These are phyloP conservation scores for Amaurobius ferox DNA, from an alignment of 2,888 invertebrate species.

Conservation along the genomic window DNA sequence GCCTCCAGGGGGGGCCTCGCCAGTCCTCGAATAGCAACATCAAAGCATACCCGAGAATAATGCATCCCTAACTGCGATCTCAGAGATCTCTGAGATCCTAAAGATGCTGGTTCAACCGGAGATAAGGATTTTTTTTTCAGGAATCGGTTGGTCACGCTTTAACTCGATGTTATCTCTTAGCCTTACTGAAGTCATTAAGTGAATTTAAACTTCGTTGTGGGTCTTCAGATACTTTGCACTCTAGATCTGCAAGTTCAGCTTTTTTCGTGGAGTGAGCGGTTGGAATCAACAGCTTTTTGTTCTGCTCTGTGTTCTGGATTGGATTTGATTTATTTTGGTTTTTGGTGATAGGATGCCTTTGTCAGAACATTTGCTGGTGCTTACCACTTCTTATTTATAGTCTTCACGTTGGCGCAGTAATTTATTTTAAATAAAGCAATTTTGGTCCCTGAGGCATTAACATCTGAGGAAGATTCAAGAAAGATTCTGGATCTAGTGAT, in stretches of 20 bases:
- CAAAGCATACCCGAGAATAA: conserved; percentile 38
- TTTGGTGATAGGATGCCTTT: background rate
- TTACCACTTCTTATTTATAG: background rate
- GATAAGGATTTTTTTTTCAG: conserved; percentile 22
- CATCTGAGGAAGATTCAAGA: too few species aligned
- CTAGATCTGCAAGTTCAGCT: background rate
- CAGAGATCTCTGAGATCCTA: background rate
- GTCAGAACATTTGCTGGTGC: background rate
- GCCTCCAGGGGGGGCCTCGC: conserved; percentile 12
- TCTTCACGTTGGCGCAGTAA: background rate
- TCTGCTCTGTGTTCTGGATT: background rate
- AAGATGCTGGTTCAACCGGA: background rate
- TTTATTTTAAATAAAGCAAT: background rate
- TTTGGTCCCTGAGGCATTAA: too few species aligned
- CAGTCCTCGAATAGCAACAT: conserved; percentile 16
- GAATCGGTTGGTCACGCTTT: background rate
- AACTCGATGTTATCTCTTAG: conserved; percentile 50
- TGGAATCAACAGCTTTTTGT: background rate
- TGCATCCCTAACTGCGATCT: conserved; percentile 17
- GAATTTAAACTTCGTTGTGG: conserved; percentile 56
- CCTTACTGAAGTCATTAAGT: conserved; percentile 58
- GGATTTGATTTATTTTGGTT: background rate
- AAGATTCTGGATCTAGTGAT: too few species aligned
- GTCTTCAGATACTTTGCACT: conserved; percentile 17
- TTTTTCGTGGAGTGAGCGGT: background rate